Evolutionary conservation across 2,888 invertebrate species (phyloP), one percentile per base, ranked within the genome.

Genomic region (Idaea dimidiata): DNA sequence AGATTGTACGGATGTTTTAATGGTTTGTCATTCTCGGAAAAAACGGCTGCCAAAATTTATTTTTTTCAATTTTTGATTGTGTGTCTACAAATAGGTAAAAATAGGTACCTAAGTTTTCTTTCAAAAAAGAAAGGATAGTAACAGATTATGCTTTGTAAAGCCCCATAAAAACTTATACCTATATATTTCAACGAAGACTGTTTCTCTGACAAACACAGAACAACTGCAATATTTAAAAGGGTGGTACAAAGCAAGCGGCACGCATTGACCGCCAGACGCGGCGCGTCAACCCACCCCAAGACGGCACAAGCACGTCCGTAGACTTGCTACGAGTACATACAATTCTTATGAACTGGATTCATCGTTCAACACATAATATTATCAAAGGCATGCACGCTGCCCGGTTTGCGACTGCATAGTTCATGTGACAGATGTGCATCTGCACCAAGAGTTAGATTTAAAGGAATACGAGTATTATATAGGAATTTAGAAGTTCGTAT

Each of bases 21-120:
- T 24, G 1, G 24, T 24, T 1, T 24, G 24, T 24, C 3, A 5
- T 3, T 24, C 24, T 3, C 24, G 24, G 3, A 24, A 24, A 24
- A 1, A 24, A 24, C 24, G 24, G 24, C 24, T 24, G 24, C 5
- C n/a, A n/a, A n/a, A n/a, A 24, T 24, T 24, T 24, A 24, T 24
- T 24, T 5, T n/a, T 24, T 24, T 24, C 24, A 5, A 5, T 5
- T 1, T 24, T 24, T 3, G 24, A 3, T 24, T 3, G 24, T n/a
- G n/a, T n/a, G n/a, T n/a, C n/a, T n/a, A 24, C 24, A 24, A 24
- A 24, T 24, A 24, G 24, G 24, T 24, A 24, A 24, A 24, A 24
- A 24, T 57, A 57, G 14, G n/a, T 54, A 43, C 54, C n/a, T 14
- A n/a, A 60, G 54, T 55, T 59, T 31, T 60, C 14, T 60, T 60